Evolutionary conservation across 2,888 invertebrate genomes (phyloP), one percentile per base, ranked within the genome.

Genomic region (Chrysina gloriosa): DNA sequence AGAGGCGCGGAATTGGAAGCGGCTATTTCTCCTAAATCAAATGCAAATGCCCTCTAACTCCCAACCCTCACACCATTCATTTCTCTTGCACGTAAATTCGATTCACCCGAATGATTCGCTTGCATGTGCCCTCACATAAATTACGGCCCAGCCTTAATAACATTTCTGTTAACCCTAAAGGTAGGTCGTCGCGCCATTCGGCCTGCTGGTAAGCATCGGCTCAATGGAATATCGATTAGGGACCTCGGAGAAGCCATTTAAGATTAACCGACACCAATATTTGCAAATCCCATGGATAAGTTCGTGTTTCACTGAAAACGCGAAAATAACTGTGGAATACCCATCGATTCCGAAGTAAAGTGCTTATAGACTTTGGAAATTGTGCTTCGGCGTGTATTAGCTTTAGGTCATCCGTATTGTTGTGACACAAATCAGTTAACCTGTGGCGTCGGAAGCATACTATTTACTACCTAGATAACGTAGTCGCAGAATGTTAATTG

Each of bases 111-210:
- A 23, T 25, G 25, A 42, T 25, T 39, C 58, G 23, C 31, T 58
- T 58, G 39, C 39, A 58, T 58, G 58, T 58, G 58, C 39, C 39
- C 42, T 39, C 39, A 50, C 50, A 58, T 58, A 58, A 58, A 58
- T 36, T 58, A 39, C 58, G 6, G 25, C 58, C 50, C 23, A 11
- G 25, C 42, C 58, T 42, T 58, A 39, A 58, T 25, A 58, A 39
- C 58, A 23, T 58, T 58, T 58, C 58, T 58, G 23, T 58, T 58
- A 39, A 39, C 58, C 58, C 58, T 25, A 39, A 29, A 58, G 58
- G 39, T 58, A 58, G 58, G 58, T 58, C 58, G 58, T 14, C 39
- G 39, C 21, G 39, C 19, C 21, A 6, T 34, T 54, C 31, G 21
- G 19, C n/a, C 34, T 54, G n/a, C 21, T 2, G n/a, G 34, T 21